Base-by-base conservation (phyloP, 2,888 invertebrate genomes). In the Julus scanicus region DNA sequence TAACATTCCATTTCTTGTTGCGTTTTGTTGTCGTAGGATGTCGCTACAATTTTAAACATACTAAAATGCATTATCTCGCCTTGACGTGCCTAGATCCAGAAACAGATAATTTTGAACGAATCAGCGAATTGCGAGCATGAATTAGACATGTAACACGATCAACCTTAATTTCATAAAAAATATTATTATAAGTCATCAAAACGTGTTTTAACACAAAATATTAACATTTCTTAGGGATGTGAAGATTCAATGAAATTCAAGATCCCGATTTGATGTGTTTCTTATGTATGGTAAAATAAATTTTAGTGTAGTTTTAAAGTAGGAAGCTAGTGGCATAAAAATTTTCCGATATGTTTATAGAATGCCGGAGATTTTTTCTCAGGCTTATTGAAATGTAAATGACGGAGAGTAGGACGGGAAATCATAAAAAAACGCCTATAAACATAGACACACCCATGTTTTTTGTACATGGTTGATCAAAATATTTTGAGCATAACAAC, bases 391-490 rank as follows among this genome's bases (percentile, higher is more conserved):
- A 57, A 57, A 57, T 57, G 57, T 57, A 29, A 71, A 71, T 71
- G 71, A 20, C 71, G 20, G 20, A 20, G 71, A 71, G 71, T 71
- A 71, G 71, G 71, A 71, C n/a, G 71, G 20, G 71, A 71, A 71
- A 71, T 71, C 71, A 71, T 71, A 71, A 71, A 63, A 48, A 71
- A 71, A 71, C 71, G 71, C 71, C 71, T 20, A 71, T 71, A 29
- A 71, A 71, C 71, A 71, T 71, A 29, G 71, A n/a, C 71, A 71
- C 71, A 71, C 71, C 71, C 71, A 71, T 71, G 71, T 5, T 53
- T 53, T 71, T 71, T 71, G 71, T 71, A 71, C 71, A 71, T 71
- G 71, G 29, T 20, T 71, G 71, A 71, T 71, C 71, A 71, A 71
- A 71, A 71, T 71, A 11, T 71, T 71, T 71, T 71, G 71, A 71